Percentiles rank a stretch among this genome's conserved stretches.
phyloP scores from a whole-genome alignment of 2,888 invertebrate species.

The Ptychoptera contaminata region DNA sequence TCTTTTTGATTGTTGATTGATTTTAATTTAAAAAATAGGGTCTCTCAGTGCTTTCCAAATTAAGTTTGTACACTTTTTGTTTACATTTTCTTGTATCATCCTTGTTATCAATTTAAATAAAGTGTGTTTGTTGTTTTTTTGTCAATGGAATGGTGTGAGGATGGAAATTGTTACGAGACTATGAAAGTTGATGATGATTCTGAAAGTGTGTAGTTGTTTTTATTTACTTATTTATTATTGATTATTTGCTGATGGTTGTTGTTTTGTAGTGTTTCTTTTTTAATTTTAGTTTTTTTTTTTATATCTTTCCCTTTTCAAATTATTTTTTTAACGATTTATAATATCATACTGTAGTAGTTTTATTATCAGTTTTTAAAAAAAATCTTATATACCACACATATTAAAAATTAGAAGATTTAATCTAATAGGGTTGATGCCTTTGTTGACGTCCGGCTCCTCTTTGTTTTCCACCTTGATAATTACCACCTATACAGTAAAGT shows the following conservation, averaged over 20 bases:
- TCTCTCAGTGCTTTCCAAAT: no score
- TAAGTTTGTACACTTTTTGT: no score
- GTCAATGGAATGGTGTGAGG: conserved; percentile 12
- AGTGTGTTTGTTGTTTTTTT: background rate
- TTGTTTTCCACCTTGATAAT: conserved; percentile 74
- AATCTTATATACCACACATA: conserved; percentile 6
- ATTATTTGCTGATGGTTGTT: background rate
- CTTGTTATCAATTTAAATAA: no score
- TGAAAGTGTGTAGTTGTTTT: background rate
- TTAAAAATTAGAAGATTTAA: conserved; percentile 4
- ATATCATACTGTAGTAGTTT: no score
- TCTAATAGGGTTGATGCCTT: conserved; percentile 76
- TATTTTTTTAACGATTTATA: no score
- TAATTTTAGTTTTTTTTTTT: no score
- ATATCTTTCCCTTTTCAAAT: no score
- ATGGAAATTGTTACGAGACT: conserved; percentile 10
- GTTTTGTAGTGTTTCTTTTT: background rate
- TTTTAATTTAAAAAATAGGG: no score
- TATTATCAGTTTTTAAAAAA: no score
- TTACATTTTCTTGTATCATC: no score
- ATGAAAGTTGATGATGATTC: conserved; percentile 2
- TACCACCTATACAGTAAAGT: conserved; percentile 28
- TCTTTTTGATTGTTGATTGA: no score
- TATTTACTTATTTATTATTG: background rate
- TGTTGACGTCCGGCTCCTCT: conserved; percentile 67